A percentile compares a stretch with the other conserved stretches of the same genome.
phyloP scores from a whole-genome alignment of 2,888 invertebrate species.

The Orgyia antiqua region DNA sequence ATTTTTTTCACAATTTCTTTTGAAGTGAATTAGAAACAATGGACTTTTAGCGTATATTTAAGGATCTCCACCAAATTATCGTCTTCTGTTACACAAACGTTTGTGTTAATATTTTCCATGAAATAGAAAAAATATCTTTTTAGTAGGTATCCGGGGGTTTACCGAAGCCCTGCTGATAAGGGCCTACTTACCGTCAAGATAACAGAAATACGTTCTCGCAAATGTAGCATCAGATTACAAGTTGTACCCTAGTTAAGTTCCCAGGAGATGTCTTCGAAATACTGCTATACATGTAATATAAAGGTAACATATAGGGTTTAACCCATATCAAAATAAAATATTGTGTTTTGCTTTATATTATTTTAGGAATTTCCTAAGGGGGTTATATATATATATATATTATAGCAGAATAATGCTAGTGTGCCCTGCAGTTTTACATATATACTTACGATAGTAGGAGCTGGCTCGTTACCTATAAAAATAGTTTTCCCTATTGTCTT shows the following conservation, averaged over 20 bases:
- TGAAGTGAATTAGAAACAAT: no score
- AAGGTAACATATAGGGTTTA: no score
- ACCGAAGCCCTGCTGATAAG: slow-evolving; percentile 5
- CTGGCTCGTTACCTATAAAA: no score
- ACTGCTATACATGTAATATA: no score
- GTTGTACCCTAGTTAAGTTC: background rate
- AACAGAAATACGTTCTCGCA: background rate
- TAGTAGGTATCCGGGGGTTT: background rate
- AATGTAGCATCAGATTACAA: background rate
- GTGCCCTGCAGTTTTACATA: no score
- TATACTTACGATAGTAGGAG: no score
- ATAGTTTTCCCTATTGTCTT: no score
- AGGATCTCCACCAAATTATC: background rate
- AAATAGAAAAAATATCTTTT: background rate
- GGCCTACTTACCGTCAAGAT: slow-evolving; percentile 3
- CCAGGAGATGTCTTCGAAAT: background rate
- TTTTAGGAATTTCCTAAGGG: background rate
- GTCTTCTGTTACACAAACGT: background rate
- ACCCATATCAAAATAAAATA: background rate
- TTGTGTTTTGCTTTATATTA: no score
- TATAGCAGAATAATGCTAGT: no score
- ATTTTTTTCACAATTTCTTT: no score
- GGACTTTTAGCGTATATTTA: background rate
- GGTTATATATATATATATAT: background rate
- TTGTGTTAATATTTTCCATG: background rate